Evolutionary conservation across 2,888 invertebrate species (phyloP).

Genomic region (Icerya purchasi): DNA sequence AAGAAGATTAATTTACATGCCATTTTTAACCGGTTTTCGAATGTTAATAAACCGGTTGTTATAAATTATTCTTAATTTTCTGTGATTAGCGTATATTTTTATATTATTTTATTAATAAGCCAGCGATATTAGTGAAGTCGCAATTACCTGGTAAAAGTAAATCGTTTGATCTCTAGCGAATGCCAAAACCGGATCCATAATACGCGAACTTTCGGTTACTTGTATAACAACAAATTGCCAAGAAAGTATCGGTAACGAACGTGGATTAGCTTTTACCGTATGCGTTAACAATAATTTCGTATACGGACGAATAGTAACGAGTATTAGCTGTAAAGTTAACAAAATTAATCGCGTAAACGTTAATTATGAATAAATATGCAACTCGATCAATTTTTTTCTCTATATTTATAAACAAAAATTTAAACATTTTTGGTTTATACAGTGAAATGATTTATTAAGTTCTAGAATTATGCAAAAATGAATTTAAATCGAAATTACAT

Average conservation of each 20-base stretch:
- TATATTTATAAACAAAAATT: conserved; percentile 20
- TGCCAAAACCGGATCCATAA: conserved; percentile 66
- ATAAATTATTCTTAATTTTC: too few species aligned
- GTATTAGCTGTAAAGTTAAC: conserved; percentile 46
- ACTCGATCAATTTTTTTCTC: neutral
- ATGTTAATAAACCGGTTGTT: too few species aligned
- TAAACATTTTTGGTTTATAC: too few species aligned
- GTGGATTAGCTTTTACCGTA: conserved; percentile 42
- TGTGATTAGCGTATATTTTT: too few species aligned
- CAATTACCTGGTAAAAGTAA: conserved; percentile 63
- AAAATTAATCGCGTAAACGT: neutral
- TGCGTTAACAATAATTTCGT: conserved; percentile 58
- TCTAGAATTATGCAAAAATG: too few species aligned
- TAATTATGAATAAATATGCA: neutral
- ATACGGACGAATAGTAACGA: conserved; percentile 54
- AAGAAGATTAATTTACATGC: too few species aligned
- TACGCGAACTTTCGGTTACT: conserved; percentile 38
- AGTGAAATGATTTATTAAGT: too few species aligned
- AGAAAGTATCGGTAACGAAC: conserved; percentile 67
- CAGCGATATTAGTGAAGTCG: too few species aligned
- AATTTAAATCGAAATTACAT: too few species aligned
- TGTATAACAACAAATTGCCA: conserved; percentile 83
- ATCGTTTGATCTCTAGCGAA: conserved; percentile 66
- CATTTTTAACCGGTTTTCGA: too few species aligned
- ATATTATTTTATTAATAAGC: too few species aligned